Evolutionary conservation across 2,888 invertebrate species (phyloP).

Genomic region (Bellardia pandia): DNA sequence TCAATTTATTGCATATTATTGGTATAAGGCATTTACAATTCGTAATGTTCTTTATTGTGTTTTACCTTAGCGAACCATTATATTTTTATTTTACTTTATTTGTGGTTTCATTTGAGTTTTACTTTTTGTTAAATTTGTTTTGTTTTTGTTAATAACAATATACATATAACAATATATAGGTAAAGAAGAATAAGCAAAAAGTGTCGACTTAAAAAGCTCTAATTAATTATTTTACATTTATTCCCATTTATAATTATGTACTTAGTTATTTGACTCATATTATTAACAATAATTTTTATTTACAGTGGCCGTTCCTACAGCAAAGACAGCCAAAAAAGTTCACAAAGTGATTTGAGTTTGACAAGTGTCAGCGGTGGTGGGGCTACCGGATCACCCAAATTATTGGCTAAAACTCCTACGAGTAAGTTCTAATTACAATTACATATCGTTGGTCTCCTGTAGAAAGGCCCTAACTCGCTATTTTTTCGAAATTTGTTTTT

Average conservation of each 20-base stretch:
- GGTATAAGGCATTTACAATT: neutral
- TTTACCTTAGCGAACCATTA: neutral
- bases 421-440: constrained; percentile 82
- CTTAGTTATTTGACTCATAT: constrained; percentile 6
- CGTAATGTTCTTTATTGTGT: neutral
- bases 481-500: too few species aligned
- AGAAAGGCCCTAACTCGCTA: too few species aligned
- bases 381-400: constrained; percentile 79
- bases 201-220: neutral
- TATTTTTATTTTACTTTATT: neutral
- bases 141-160: neutral
- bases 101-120: neutral
- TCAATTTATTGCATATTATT: too few species aligned
- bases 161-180: neutral
- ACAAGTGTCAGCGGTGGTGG: constrained; percentile 82
- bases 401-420: constrained; percentile 85
- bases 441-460: too few species aligned
- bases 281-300: constrained; percentile 67
- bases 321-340: constrained; percentile 88
- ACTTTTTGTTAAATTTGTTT: neutral
- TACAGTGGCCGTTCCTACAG: constrained; percentile 84
- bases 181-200: neutral
- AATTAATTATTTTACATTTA: neutral
- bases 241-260: constrained; percentile 21
- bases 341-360: constrained; percentile 88